Conservation (phyloP, 2,113 vertebrate species). For the Dunckerocampus dactyliophorus region DNA sequence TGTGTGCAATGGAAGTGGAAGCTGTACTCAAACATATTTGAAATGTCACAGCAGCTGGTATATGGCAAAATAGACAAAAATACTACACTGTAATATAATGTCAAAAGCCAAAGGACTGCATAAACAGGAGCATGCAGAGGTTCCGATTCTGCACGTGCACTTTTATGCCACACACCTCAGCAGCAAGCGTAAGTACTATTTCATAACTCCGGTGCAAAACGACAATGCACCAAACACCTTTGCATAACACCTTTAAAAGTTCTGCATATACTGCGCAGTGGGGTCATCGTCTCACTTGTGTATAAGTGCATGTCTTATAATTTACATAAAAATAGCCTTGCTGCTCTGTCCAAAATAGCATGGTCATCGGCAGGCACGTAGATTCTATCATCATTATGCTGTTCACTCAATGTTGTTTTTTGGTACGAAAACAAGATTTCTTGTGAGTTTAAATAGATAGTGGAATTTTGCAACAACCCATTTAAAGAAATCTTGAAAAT, state of each 20-base stretch:
- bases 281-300: no score
- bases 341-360: background rate
- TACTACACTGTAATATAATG: background rate
- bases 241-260: no score
- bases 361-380: background rate
- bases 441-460: background rate
- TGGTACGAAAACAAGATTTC: background rate
- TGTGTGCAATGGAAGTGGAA: slow-evolving; percentile 11
- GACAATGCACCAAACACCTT: no score
- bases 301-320: no score
- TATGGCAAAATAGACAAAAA: background rate
- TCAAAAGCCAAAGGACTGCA: no score
- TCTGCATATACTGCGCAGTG: no score
- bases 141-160: background rate
- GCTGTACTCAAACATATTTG: slow-evolving; percentile 1
- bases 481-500: background rate
- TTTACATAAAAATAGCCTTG: background rate
- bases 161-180: no score
- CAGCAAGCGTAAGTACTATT: no score
- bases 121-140: background rate
- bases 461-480: background rate
- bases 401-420: background rate
- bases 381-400: background rate
- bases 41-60: background rate
- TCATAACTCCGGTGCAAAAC: no score